Percentiles rank a stretch among this genome's conserved stretches.
These are phyloP conservation scores for Himalopsyche tibetana DNA, from an alignment of 2,888 invertebrate genomes.

Conservation along the genomic window DNA sequence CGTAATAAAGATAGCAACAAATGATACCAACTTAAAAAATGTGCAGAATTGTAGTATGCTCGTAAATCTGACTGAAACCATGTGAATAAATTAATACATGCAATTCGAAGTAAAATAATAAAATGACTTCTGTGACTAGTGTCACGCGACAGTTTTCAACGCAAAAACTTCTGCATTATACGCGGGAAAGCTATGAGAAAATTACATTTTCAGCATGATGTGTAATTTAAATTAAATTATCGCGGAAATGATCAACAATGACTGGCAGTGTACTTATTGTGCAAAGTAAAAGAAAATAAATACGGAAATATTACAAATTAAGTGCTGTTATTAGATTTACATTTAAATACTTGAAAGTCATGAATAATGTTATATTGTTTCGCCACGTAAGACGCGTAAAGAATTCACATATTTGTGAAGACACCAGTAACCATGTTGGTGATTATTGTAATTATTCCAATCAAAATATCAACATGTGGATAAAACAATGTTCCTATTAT, in stretches of 20 bases:
- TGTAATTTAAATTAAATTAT: constrained; percentile 15
- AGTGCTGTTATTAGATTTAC: background rate
- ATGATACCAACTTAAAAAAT: background rate
- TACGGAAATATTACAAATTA: background rate
- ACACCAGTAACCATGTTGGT: no score
- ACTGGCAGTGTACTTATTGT: background rate
- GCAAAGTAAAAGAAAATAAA: background rate
- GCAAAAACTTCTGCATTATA: constrained; percentile 10
- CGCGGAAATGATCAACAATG: constrained; percentile 21
- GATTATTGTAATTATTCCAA: no score
- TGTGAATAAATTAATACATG: constrained; percentile 20
- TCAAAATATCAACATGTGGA: no score
- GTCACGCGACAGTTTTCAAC: constrained; percentile 20
- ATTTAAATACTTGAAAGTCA: constrained; percentile 2
- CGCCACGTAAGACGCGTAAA: no score
- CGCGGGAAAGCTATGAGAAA: constrained; percentile 7
- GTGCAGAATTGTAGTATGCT: background rate
- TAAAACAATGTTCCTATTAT: no score
- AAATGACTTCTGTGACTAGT: background rate
- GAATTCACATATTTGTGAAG: no score
- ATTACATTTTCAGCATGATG: background rate
- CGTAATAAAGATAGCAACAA: background rate
- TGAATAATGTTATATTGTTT: no score
- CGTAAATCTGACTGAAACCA: background rate
- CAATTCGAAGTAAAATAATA: constrained; percentile 1